A percentile compares a stretch with the other conserved stretches of the same genome.
Conservation (phyloP, 1,140 invertebrate genomes). For the Steinernema khuongi region DNA sequence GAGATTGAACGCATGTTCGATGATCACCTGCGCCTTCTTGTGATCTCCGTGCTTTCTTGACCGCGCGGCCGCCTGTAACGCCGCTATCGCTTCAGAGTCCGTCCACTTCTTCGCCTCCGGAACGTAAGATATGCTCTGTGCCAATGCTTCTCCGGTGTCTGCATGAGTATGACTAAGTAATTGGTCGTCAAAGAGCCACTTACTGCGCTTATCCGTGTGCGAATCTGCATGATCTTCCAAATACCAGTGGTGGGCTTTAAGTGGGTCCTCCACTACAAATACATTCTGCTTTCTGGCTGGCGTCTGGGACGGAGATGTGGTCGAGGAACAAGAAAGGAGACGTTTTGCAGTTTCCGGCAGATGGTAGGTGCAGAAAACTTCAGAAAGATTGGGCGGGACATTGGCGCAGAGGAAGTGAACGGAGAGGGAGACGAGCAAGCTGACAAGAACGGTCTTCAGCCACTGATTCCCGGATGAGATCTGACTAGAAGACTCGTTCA, state of each 20-base stretch:
- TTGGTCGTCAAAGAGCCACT: neutral
- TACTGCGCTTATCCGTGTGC: neutral
- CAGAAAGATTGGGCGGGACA: neutral
- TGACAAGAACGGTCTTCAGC: neutral
- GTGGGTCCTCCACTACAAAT: neutral
- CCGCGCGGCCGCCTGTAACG: constrained; percentile 41
- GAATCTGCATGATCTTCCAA: neutral
- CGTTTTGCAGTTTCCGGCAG: neutral
- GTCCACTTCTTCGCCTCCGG: neutral
- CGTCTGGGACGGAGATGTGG: neutral
- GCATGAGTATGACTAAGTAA: neutral
- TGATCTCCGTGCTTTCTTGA: constrained; percentile 42
- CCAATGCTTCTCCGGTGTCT: neutral
- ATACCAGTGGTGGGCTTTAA: neutral
- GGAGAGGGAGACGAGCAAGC: neutral
- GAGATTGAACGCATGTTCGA: constrained; percentile 75
- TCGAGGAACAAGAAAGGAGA: neutral
- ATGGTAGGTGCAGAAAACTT: neutral
- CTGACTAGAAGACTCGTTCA: no score
- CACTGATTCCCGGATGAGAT: neutral
- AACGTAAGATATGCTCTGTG: neutral
- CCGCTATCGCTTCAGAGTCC: constrained; percentile 40
- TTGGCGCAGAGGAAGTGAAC: neutral
- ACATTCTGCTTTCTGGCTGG: neutral
- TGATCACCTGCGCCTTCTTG: constrained; percentile 42